phyloP scores from a whole-genome alignment of 2,888 invertebrate genomes.

The Pristionchus maxplancki region DNA sequence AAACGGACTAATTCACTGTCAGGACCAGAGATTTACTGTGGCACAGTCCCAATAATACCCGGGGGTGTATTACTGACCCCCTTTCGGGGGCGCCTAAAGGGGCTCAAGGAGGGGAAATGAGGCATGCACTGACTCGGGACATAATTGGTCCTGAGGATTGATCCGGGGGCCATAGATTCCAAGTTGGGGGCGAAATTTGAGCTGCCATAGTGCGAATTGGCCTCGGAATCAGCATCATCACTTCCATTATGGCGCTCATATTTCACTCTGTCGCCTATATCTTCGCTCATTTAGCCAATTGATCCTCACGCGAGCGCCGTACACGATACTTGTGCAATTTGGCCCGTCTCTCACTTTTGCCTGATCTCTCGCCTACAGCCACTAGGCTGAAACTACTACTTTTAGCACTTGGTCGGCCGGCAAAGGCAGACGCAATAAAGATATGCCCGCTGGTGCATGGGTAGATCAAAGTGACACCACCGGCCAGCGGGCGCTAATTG shows the following conservation, averaged over 20 bases:
- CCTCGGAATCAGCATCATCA: background rate
- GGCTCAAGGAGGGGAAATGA: constrained; percentile 24
- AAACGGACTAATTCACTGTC: constrained; percentile 36
- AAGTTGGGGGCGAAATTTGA: background rate
- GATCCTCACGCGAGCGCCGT: constrained; percentile 15
- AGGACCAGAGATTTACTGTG: background rate
- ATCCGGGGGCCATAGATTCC: background rate
- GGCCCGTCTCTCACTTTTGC: background rate
- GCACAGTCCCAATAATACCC: background rate
- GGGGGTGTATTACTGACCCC: background rate
- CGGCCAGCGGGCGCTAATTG: constrained; percentile 10
- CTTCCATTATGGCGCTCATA: constrained; percentile 16
- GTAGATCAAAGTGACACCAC: background rate
- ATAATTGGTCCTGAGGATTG: constrained; percentile 13
- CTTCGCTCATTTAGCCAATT: constrained; percentile 18
- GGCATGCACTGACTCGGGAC: background rate
- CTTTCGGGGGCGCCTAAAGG: background rate
- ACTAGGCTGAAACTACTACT: background rate
- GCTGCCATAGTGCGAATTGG: background rate
- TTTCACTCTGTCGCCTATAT: background rate
- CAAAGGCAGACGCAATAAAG: background rate
- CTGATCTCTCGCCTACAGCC: background rate
- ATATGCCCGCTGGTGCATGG: background rate
- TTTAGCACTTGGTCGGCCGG: constrained; percentile 20
- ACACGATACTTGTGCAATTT: background rate